Evolutionary conservation across 1,140 invertebrate genomes (phyloP), one percentile per base, ranked within the genome.

Genomic region (Rhyzopertha dominica): DNA sequence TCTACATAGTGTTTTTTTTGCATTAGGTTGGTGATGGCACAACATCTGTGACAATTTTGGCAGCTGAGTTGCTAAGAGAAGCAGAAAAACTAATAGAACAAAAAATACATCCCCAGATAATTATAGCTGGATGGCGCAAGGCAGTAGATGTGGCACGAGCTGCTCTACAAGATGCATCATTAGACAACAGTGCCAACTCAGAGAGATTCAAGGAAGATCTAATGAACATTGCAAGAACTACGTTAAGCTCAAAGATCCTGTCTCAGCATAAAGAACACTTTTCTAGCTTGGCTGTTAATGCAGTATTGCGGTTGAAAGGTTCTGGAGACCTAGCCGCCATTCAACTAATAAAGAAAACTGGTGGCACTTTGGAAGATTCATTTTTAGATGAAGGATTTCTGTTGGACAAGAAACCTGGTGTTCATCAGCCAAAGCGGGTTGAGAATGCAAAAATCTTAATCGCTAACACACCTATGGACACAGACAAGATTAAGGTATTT

Each of bases 391-490:
- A 98, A 73, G 97, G 97, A 45, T 99, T 99, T 66, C 73, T 99
- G 16, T 70, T 99, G 44, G 95, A 99, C 65, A 99, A 99, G 63
- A 98, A 94, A 71, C 80, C 90, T 12, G 94, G 94, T 31, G 76
- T 85, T 22, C 84, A 89, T 69, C 90, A 94, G 65, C 91, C 91
- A 0, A 90, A 92, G 65, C 72, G 79, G 41, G 73, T 98, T 57
- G 91, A 96, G 71, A 96, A 86, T 64, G 94, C 94, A 8, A 87
- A 84, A 62, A 98, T 99, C 63, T 78, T 99, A 9, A 95, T 99
- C 63, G 96, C 96, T n/a, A 99, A 99, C 65, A 99, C 97, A 23
- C 92, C 97, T 0, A 99, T 99, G 97, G 97, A 99, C 68, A 95
- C 95, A 13, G 97, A 99, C 63, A 99, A 99, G 74, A 97, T 99